Conservation (phyloP, 2,888 invertebrate genomes). For the Dysmachus trigonus region DNA sequence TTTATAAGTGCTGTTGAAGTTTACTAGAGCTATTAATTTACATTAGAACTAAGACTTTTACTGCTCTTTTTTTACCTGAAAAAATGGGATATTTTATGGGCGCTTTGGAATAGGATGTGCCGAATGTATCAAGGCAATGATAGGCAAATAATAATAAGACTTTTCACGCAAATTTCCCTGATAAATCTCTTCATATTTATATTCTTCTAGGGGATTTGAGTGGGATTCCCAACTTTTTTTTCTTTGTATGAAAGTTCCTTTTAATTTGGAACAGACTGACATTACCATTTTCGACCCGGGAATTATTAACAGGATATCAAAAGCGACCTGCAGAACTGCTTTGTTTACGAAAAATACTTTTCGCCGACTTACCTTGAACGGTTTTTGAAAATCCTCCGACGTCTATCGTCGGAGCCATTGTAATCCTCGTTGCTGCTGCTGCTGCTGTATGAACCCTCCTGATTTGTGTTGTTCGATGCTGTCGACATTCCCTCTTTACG, state of each 20-base stretch:
- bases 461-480: background rate
- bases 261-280: background rate
- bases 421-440: conserved; percentile 90
- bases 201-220: background rate
- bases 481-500: conserved; percentile 11
- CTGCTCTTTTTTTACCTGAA: no score
- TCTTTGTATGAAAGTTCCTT: background rate
- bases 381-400: conserved; percentile 74
- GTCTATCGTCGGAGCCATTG: conserved; percentile 75
- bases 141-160: background rate
- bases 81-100: no score
- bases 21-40: no score
- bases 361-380: conserved; percentile 69
- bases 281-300: background rate
- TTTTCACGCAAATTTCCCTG: background rate
- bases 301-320: background rate
- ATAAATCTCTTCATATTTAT: background rate
- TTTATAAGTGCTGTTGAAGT: no score
- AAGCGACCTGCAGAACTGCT: background rate
- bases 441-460: conserved; percentile 65
- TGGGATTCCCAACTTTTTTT: background rate
- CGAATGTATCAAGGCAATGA: no score
- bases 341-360: background rate
- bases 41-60: no score
- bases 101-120: no score